Conservation (phyloP, 2,113 vertebrate species). For the Spea multiplicata region DNA sequence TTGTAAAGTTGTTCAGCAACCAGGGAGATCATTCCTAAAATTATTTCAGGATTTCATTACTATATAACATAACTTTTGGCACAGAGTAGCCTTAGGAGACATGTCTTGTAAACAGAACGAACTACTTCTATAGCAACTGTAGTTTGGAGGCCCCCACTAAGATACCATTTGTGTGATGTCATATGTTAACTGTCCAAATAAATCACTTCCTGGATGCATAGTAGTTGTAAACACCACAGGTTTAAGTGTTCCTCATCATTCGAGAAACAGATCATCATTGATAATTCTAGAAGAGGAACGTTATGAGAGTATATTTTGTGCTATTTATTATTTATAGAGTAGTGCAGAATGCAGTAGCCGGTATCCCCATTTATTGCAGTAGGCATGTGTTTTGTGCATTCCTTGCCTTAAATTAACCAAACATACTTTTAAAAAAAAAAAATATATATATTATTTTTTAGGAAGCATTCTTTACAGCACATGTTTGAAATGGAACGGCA, state of each 20-base stretch:
- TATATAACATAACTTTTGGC: conserved; percentile 8
- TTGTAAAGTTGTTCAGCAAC: not conserved
- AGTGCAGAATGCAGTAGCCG: too few species aligned
- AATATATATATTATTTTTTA: too few species aligned
- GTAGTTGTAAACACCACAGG: not conserved
- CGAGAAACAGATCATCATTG: not conserved
- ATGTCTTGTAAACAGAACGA: conserved; percentile 6
- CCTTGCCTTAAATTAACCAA: too few species aligned
- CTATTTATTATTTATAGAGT: too few species aligned
- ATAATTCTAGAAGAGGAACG: too few species aligned
- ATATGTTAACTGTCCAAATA: conserved; percentile 13
- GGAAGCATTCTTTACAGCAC: not conserved
- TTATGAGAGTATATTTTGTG: too few species aligned
- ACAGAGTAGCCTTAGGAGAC: conserved; percentile 11
- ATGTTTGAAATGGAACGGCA: not conserved
- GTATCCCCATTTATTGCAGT: too few species aligned
- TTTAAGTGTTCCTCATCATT: not conserved
- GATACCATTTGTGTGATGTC: conserved; percentile 23
- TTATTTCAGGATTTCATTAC: conserved; percentile 14
- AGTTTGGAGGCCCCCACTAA: not conserved
- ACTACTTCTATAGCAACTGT: conserved; percentile 22
- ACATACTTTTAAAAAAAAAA: too few species aligned
- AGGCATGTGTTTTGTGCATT: too few species aligned
- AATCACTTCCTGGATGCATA: conserved; percentile 22
- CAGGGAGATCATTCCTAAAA: conserved; percentile 3